A percentile compares a stretch with the other conserved stretches of the same genome.
Conservation (phyloP, 2,797 vertebrate genomes). For the Leptoclinus maculatus region DNA sequence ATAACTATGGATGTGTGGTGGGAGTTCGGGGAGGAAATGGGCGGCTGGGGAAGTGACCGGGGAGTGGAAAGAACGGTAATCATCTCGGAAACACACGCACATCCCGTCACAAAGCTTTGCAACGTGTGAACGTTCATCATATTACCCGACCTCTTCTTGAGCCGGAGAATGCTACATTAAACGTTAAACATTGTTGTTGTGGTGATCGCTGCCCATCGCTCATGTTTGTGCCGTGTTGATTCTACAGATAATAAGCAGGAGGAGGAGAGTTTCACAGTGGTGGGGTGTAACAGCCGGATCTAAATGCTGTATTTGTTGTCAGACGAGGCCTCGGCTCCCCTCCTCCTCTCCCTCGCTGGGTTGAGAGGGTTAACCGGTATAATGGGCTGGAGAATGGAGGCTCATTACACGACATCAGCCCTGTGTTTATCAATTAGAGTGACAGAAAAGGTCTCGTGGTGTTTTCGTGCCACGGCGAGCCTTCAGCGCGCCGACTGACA, state of each 20-base stretch:
- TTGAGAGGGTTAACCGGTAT: constrained; percentile 80
- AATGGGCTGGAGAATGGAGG: constrained; percentile 76
- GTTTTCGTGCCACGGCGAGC: constrained; percentile 51
- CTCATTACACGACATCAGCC: constrained; percentile 81
- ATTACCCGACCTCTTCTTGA: background rate
- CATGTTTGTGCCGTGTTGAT: constrained; percentile 4
- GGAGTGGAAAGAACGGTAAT: constrained; percentile 46
- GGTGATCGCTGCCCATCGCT: background rate
- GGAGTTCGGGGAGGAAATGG: constrained; percentile 50
- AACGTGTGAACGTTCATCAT: constrained; percentile 17
- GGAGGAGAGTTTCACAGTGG: constrained; percentile 25
- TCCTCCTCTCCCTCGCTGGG: constrained; percentile 51
- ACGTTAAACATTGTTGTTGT: constrained; percentile 4
- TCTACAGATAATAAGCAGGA: constrained; percentile 46
- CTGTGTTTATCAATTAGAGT: constrained; percentile 80
- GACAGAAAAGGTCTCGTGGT: constrained; percentile 67
- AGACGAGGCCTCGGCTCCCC: constrained; percentile 58
- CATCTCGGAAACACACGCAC: constrained; percentile 32
- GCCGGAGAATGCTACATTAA: background rate
- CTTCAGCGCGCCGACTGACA: constrained; percentile 61
- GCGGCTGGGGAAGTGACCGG: constrained; percentile 24
- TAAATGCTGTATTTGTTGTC: constrained; percentile 75
- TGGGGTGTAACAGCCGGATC: constrained; percentile 58
- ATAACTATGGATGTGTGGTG: constrained; percentile 71
- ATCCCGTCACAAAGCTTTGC: background rate